Base-by-base conservation (phyloP, 2,888 invertebrate genomes). In the Sipha maydis region DNA sequence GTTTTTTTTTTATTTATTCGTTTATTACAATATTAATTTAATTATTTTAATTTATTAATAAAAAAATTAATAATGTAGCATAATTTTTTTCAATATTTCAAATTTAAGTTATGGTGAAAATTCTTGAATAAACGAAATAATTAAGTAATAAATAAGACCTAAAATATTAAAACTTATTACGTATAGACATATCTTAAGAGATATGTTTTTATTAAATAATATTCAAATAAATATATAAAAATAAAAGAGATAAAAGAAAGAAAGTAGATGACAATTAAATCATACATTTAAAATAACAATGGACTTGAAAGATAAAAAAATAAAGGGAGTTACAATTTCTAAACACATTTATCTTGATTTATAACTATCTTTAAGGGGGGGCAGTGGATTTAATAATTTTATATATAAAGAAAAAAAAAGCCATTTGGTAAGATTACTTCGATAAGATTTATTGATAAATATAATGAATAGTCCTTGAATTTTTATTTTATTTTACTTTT, bases 311-410 rank as follows among this genome's bases (percentile, higher is more conserved):
- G 14, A 80, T 21, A 73, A n/a, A 56, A 73, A 34, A n/a, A 71
- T 31, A 83, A 31, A 8, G 25, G n/a, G n/a, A 75, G 73, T 38
- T 56, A 54, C n/a, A 56, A n/a, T 73, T 54, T 25, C 34, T 19
- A 75, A 56, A 61, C 56, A 25, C 75, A 56, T 83, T 75, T 75
- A 83, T 75, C 83, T 83, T 75, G 83, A 83, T 83, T 83, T 83
- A 83, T 56, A 83, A 75, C 38, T n/a, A 56, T 73, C 19, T 83
- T 75, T 56, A 75, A 54, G n/a, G 1, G 34, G n/a, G 2, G 21
- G 28, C 34, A 56, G 56, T 28, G 38, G 83, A 83, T 75, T 83
- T 83, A 34, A 75, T 75, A 83, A 56, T 83, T 56, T 28, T 28
- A n/a, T 11, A 71, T 4, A 31, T 0, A 71, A 61, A 28, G 75